phyloP scores from a whole-genome alignment of 2,113 vertebrate genomes.

The Platichthys stellatus region DNA sequence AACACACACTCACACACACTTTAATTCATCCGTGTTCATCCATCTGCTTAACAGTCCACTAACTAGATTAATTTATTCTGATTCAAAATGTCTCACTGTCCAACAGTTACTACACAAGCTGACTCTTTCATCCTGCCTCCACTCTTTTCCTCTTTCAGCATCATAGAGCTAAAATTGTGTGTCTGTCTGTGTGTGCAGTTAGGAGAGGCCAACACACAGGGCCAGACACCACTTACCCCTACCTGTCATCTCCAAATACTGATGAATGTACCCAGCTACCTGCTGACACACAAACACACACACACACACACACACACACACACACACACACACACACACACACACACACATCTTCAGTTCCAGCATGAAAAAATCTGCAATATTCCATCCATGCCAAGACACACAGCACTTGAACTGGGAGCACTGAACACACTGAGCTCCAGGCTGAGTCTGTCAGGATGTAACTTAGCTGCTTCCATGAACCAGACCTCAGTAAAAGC shows the following conservation, averaged over 20 bases:
- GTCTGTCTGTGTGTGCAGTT: neutral
- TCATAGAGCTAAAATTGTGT: neutral
- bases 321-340: constrained; percentile 3
- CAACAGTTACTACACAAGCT: constrained; percentile 25
- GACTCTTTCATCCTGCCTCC: constrained; percentile 3
- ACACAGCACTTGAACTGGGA: neutral
- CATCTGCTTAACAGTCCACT: neutral
- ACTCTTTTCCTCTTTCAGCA: neutral
- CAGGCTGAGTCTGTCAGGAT: neutral
- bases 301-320: neutral
- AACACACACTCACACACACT: neutral
- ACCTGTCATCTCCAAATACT: constrained; percentile 49
- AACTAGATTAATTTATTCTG: constrained; percentile 30
- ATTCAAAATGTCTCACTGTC: constrained; percentile 31
- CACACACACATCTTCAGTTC: neutral
- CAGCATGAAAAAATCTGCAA: neutral
- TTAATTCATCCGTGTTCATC: neutral
- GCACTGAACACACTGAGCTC: neutral
- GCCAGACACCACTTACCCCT: constrained; percentile 48
- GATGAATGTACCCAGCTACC: constrained; percentile 43
- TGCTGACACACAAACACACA: constrained; percentile 9
- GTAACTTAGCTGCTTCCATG: neutral
- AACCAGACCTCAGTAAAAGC: neutral
- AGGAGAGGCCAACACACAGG: constrained; percentile 24
- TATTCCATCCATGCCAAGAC: neutral